Percentiles rank a stretch among this genome's conserved stretches.
Conservation (phyloP, 2,888 invertebrate species). For the Apamea anceps region DNA sequence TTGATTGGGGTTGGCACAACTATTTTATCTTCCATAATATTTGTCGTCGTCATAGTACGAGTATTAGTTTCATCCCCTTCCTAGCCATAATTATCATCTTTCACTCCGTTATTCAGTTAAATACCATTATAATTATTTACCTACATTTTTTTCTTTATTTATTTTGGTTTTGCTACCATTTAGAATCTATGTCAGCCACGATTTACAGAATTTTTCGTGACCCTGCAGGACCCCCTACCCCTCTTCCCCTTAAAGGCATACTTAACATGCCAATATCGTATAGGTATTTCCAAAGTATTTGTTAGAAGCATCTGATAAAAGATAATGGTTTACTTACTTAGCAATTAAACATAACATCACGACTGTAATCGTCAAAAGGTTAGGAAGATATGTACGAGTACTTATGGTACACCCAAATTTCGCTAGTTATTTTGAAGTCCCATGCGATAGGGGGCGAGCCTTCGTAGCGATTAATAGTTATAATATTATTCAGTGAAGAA, state of each 20-base stretch:
- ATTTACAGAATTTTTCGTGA: background rate
- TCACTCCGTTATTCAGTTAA: background rate
- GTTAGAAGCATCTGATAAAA: background rate
- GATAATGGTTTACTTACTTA: background rate
- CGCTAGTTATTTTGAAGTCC: background rate
- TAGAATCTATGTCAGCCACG: background rate
- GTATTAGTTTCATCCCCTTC: background rate
- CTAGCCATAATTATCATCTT: background rate
- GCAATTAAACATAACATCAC: too few species aligned
- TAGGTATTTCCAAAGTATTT: background rate
- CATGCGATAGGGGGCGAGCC: background rate
- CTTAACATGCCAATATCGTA: background rate
- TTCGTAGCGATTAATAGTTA: background rate
- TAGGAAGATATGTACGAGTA: too few species aligned
- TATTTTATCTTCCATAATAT: background rate
- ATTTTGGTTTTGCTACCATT: background rate
- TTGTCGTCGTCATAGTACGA: too few species aligned
- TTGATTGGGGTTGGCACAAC: background rate
- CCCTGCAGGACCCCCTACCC: background rate
- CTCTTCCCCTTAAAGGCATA: too few species aligned
- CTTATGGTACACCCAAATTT: background rate
- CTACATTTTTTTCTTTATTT: background rate
- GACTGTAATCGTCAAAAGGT: too few species aligned
- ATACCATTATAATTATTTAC: too few species aligned
- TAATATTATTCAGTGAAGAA: background rate